Base-by-base conservation (phyloP, 2,888 invertebrate genomes). In the Trachelus iudaicus region DNA sequence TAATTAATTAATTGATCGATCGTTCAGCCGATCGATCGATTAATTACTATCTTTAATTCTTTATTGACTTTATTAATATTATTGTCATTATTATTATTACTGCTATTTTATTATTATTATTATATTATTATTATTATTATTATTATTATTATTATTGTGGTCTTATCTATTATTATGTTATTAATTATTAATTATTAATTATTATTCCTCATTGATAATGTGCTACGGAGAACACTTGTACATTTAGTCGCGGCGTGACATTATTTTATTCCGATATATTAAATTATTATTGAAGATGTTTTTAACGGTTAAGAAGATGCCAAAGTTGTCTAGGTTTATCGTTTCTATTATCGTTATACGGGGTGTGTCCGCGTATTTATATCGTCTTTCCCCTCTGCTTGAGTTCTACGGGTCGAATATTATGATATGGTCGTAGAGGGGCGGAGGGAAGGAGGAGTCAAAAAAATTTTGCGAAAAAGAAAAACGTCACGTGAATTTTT, bases 271-370 rank as follows among this genome's bases (percentile, higher is more conserved):
- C 84, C 81, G 79, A 83, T 85, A 77, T 77, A 85, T 87, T 88
- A 85, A 87, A 82, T 84, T 85, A 87, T 87, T 85, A 87, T 86
- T 82, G 85, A 85, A 80, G 77, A 82, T 82, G 73, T 84, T 88
- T 88, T 89, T 85, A 88, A 84, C 84, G 85, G 85, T 90, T 89
- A 89, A 86, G 89, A 87, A 89, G 87, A 91, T 91, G 90, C 91
- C 91, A 91, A 91, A 91, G 91, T 91, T 91, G 90, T 91, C 87
- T 91, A 91, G 90, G 90, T 91, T 91, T 91, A 91, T 88, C 87
- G 84, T 86, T 85, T 83, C 81, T 83, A 85, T 87, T 86, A 84
- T 83, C 81, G 86, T 86, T 82, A 83, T 77, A 75, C 56, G 79
- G 31, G 78, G 76, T 74, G 75, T 79, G 73, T 76, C 74, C 75